Evolutionary conservation across 2,797 vertebrate genomes (phyloP).

Genomic region (Champsocephalus esox): DNA sequence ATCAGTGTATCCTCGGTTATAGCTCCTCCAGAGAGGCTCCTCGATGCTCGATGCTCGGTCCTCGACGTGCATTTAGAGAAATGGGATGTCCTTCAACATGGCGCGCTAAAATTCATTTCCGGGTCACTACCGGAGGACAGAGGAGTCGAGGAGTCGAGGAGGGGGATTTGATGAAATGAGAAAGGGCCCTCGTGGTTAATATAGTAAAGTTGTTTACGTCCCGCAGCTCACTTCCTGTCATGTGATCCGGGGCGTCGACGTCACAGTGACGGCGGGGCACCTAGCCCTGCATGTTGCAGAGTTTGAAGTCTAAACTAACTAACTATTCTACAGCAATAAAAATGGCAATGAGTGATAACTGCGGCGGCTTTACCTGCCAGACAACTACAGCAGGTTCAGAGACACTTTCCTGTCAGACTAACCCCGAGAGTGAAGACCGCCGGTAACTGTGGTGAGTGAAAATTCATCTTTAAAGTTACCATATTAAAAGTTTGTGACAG

Average conservation of each 20-base stretch:
- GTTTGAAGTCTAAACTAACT: constrained; percentile 82
- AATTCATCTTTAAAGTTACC: background rate
- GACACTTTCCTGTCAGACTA: background rate
- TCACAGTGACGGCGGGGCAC: constrained; percentile 55
- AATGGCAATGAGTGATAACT: constrained; percentile 55
- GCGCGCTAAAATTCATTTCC: too few species aligned
- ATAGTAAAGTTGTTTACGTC: constrained; percentile 74
- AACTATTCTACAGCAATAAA: constrained; percentile 65
- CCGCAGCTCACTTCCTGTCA: constrained; percentile 69
- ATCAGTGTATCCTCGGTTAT: too few species aligned
- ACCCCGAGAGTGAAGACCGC: background rate
- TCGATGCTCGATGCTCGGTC: too few species aligned
- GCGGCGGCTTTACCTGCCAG: constrained; percentile 35
- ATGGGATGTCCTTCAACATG: too few species aligned
- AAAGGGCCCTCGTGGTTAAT: constrained; percentile 45
- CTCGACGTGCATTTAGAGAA: too few species aligned
- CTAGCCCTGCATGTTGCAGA: constrained; percentile 60
- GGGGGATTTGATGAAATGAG: too few species aligned
- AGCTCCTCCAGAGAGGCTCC: too few species aligned
- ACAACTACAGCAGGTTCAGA: background rate
- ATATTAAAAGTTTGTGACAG: background rate
- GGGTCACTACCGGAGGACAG: too few species aligned
- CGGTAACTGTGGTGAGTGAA: constrained; percentile 56
- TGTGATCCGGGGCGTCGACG: constrained; percentile 64
- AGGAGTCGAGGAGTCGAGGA: too few species aligned